phyloP scores from a whole-genome alignment of 2,888 invertebrate genomes.

The Drosophila lacicola region DNA sequence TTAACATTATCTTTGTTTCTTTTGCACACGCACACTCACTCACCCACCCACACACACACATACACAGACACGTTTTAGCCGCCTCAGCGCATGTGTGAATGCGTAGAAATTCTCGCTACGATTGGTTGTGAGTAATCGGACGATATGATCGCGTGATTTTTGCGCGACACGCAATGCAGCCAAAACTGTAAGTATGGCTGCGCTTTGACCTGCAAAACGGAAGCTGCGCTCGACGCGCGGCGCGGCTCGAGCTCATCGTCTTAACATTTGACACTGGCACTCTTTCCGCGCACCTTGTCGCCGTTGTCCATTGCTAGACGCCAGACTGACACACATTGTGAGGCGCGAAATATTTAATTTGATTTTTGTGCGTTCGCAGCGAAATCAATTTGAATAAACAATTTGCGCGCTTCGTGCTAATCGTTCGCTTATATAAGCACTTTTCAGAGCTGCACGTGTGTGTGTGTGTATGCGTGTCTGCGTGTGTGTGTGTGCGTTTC shows the following conservation, averaged over 20 bases:
- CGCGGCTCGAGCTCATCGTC: background rate
- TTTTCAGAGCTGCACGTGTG: slow-evolving; percentile 17
- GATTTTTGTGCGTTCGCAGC: slow-evolving; percentile 29
- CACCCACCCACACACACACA: background rate
- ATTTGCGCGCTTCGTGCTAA: slow-evolving; percentile 59
- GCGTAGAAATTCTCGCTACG: slow-evolving; percentile 41
- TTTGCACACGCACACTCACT: slow-evolving; percentile 20
- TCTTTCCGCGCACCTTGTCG: slow-evolving; percentile 15
- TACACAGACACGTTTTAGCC: slow-evolving; percentile 16
- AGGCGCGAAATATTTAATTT: slow-evolving; percentile 55
- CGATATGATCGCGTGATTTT: slow-evolving; percentile 77
- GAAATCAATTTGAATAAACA: slow-evolving; percentile 73
- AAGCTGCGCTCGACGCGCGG: slow-evolving; percentile 23
- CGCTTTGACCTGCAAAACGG: slow-evolving; percentile 11
- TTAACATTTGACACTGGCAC: slow-evolving; percentile 19
- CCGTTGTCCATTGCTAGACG: slow-evolving; percentile 34
- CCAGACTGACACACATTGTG: slow-evolving; percentile 58
- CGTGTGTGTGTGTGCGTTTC: too few relatives aligned
- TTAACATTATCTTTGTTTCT: slow-evolving; percentile 41
- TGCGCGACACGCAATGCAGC: slow-evolving; percentile 22
- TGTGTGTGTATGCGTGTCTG: background rate
- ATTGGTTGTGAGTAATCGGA: slow-evolving; percentile 73
- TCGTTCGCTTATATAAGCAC: slow-evolving; percentile 54
- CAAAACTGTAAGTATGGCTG: slow-evolving; percentile 50
- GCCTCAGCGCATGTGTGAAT: slow-evolving; percentile 30